Conservation (phyloP, 2,888 invertebrate genomes). For the Metallyticus violacea region DNA sequence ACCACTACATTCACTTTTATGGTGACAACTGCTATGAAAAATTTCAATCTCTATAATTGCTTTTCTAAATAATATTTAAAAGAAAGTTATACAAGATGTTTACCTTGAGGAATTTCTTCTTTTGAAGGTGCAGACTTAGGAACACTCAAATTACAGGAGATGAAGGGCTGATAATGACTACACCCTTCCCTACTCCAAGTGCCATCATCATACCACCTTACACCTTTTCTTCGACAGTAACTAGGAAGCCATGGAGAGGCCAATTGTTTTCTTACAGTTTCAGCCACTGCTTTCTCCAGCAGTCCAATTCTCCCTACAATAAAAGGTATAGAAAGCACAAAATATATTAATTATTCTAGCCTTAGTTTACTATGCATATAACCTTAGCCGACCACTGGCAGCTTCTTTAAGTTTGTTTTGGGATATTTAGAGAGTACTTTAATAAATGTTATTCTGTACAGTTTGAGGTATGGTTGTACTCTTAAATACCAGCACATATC, state of each 20-base stretch:
- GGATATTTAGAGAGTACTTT: too few species aligned
- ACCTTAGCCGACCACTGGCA: too few species aligned
- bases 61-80: too few species aligned
- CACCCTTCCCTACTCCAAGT: slow-evolving; percentile 35
- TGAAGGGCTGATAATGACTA: slow-evolving; percentile 27
- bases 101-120: slow-evolving; percentile 36
- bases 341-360: too few species aligned
- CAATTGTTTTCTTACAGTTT: slow-evolving; percentile 38
- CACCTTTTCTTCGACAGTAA: slow-evolving; percentile 51
- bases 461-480: too few species aligned
- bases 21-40: too few species aligned
- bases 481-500: too few species aligned
- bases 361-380: too few species aligned
- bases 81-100: not conserved
- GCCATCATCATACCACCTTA: slow-evolving; percentile 47
- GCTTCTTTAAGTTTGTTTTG: too few species aligned
- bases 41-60: too few species aligned
- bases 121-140: slow-evolving; percentile 6
- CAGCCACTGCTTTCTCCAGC: slow-evolving; percentile 42
- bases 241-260: slow-evolving; percentile 63
- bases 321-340: not conserved
- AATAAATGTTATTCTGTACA: too few species aligned
- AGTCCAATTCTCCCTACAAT: slow-evolving; percentile 40
- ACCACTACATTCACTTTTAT: too few species aligned
- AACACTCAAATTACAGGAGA: slow-evolving; percentile 37